These are phyloP conservation scores for Diarsia dahlii DNA, from an alignment of 2,888 invertebrate genomes.

Conservation along the genomic window DNA sequence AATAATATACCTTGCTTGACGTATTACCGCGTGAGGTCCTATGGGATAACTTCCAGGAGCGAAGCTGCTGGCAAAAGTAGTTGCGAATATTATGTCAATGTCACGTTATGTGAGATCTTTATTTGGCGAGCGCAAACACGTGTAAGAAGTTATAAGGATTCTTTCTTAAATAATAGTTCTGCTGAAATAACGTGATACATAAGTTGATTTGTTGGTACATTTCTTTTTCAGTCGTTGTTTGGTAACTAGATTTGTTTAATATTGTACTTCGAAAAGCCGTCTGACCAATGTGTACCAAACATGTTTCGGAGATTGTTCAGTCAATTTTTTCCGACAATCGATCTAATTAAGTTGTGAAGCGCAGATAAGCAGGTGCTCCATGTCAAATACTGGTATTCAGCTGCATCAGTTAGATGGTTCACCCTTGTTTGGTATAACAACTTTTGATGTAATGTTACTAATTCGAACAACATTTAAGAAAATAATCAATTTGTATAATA, in stretches of 20 bases:
- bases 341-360: neutral
- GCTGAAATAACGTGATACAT: conserved; percentile 4
- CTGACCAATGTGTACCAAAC: neutral
- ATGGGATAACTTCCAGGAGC: neutral
- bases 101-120: conserved; percentile 6
- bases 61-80: neutral
- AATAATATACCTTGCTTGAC: too few relatives aligned
- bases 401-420: too few relatives aligned
- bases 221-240: neutral
- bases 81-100: conserved; percentile 8
- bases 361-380: neutral
- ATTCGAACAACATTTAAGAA: too few relatives aligned
- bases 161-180: conserved; percentile 6
- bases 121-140: conserved; percentile 31
- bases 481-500: too few relatives aligned
- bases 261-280: neutral
- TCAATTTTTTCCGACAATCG: neutral
- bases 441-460: too few relatives aligned
- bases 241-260: neutral
- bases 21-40: too few relatives aligned
- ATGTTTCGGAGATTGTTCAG: neutral
- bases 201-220: neutral
- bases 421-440: too few relatives aligned
- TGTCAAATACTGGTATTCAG: neutral
- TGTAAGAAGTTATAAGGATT: conserved; percentile 32